Evolutionary conservation across 1,140 invertebrate genomes (phyloP), one percentile per base, ranked within the genome.

Genomic region (Cotesia typhae): DNA sequence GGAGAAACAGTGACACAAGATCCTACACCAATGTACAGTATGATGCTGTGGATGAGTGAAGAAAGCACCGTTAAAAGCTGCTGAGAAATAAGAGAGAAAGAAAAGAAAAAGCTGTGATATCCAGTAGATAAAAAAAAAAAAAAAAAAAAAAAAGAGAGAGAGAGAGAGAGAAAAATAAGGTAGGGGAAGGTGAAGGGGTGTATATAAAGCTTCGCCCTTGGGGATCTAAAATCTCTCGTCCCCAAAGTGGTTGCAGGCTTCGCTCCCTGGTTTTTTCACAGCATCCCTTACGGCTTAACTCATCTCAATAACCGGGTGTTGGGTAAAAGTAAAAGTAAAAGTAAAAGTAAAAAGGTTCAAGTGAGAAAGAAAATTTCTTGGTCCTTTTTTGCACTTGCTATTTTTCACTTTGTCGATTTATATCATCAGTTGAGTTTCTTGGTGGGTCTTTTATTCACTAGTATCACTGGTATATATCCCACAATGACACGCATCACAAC

Each of bases 241-340:
- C 85, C 83, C 80, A 83, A 86, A 86, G 85, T 87, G 84, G 84
- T 82, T 83, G 83, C 83, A 83, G 83, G 80, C 80, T 85, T 79
- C 79, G 80, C 83, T 83, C 82, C 81, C 83, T 71, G 64, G 82
- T 87, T 86, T 80, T 86, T 87, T 84, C 84, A 77, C 85, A 85
- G 83, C 84, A 82, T 85, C 86, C 83, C 83, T 83, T 83, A 83
- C 81, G 79, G 82, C 84, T 79, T 79, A 80, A 83, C 81, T 78
- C 28, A 28, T 28, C 73, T 75, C 78, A 77, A 41, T 65, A 67
- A 80, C 77, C 77, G 80, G 63, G 77, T 72, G 61, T 65, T 38
- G 36, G 28, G 28, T 28, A 28, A 28, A 28, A 28, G 28, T 28
- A 28, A 28, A 28, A 28, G 28, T 28, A 28, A 28, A 28, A 28